A percentile compares a stretch with the other conserved stretches of the same genome.
These are phyloP conservation scores for Antheraea mylitta DNA, from an alignment of 1,140 invertebrate species.

Conservation along the genomic window DNA sequence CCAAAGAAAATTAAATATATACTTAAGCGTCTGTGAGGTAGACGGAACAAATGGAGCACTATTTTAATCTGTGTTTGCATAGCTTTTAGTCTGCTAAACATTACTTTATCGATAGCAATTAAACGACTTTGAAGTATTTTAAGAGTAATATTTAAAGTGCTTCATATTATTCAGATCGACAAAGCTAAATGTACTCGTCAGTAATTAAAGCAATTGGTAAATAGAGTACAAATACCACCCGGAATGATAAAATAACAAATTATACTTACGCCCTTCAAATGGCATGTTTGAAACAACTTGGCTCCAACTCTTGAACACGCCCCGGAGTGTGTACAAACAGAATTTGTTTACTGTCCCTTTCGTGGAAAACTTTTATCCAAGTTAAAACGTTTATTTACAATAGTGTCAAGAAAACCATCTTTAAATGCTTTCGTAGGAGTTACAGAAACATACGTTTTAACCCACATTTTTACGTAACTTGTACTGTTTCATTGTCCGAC, in stretches of 20 bases:
- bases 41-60: no score
- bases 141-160: no score
- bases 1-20: no score
- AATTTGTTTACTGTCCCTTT: conserved; percentile 4
- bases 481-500: background rate
- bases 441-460: background rate
- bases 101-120: no score
- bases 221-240: background rate
- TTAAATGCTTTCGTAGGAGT: background rate
- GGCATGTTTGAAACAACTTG: background rate
- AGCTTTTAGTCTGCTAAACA: no score
- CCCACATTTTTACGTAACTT: background rate
- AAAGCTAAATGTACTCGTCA: background rate
- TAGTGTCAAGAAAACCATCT: background rate
- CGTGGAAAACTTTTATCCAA: conserved; percentile 3
- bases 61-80: no score
- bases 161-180: no score
- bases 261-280: background rate
- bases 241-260: background rate
- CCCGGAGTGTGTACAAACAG: conserved; percentile 3
- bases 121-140: no score
- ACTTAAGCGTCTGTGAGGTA: no score
- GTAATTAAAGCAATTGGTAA: background rate
- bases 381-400: background rate
- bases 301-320: background rate